phyloP scores from a whole-genome alignment of 2,797 vertebrate species.

The Myotis planiceps region DNA sequence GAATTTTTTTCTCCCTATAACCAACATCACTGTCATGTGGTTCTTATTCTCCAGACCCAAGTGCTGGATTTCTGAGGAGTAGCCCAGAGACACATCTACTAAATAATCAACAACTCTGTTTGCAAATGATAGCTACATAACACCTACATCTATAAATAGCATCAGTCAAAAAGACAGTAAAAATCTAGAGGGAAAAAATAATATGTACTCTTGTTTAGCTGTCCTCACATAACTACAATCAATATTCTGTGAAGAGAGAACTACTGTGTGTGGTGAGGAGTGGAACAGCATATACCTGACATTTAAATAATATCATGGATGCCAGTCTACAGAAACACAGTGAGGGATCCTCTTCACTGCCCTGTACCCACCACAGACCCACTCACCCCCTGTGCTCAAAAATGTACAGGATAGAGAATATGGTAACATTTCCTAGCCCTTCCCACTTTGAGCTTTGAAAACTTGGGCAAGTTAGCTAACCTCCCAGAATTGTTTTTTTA shows the following conservation, averaged over 20 bases:
- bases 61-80: background rate
- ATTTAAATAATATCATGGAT: background rate
- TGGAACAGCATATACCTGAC: background rate
- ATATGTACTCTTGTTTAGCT: background rate
- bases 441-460: background rate
- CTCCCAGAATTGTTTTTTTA: background rate
- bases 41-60: background rate
- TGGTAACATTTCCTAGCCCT: background rate
- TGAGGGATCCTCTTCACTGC: background rate
- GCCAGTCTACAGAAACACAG: background rate
- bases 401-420: background rate
- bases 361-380: rapidly evolving
- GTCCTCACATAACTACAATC: background rate
- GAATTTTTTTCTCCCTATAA: background rate
- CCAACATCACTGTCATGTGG: background rate
- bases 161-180: background rate
- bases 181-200: background rate
- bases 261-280: background rate
- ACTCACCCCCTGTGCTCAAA: background rate
- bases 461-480: background rate
- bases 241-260: background rate
- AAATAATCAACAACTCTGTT: background rate
- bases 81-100: background rate
- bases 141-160: background rate
- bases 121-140: background rate